Conservation (phyloP, 2,888 invertebrate species). For the Erebia epiphron region DNA sequence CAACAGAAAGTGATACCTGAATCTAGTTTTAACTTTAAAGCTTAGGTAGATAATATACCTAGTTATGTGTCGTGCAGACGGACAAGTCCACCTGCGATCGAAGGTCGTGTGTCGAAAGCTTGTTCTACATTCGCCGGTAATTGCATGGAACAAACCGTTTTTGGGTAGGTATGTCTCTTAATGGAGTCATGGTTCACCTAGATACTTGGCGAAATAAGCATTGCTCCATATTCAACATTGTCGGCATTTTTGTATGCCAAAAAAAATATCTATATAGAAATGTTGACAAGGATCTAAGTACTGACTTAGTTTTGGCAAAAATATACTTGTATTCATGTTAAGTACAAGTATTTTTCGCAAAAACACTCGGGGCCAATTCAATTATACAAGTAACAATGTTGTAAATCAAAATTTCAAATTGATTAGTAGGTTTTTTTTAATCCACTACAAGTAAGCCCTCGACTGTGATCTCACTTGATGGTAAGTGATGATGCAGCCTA, state of each 20-base stretch:
- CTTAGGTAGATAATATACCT: slow-evolving; percentile 11
- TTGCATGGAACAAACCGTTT: slow-evolving; percentile 43
- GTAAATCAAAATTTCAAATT: too few species aligned
- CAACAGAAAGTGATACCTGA: slow-evolving; percentile 19
- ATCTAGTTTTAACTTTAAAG: slow-evolving; percentile 24
- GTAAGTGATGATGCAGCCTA: too few species aligned
- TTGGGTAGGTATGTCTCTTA: slow-evolving; percentile 42
- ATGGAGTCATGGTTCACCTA: slow-evolving; percentile 32
- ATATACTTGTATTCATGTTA: too few species aligned
- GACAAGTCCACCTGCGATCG: slow-evolving; percentile 41
- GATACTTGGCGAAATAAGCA: slow-evolving; percentile 18
- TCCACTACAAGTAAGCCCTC: too few species aligned
- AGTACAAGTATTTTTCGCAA: too few species aligned
- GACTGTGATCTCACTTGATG: too few species aligned
- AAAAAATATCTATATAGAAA: background rate
- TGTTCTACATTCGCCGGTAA: slow-evolving; percentile 42
- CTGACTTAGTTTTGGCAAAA: too few species aligned
- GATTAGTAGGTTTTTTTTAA: too few species aligned
- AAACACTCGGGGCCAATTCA: too few species aligned
- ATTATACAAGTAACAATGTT: too few species aligned
- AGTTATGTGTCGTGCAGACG: slow-evolving; percentile 14
- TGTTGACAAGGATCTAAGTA: background rate
- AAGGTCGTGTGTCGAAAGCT: slow-evolving; percentile 43
- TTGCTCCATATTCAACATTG: slow-evolving; percentile 20
- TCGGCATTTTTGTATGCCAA: background rate